Conservation (phyloP, 2,797 vertebrate species). For the Ctenochaetus hawaiiensis region DNA sequence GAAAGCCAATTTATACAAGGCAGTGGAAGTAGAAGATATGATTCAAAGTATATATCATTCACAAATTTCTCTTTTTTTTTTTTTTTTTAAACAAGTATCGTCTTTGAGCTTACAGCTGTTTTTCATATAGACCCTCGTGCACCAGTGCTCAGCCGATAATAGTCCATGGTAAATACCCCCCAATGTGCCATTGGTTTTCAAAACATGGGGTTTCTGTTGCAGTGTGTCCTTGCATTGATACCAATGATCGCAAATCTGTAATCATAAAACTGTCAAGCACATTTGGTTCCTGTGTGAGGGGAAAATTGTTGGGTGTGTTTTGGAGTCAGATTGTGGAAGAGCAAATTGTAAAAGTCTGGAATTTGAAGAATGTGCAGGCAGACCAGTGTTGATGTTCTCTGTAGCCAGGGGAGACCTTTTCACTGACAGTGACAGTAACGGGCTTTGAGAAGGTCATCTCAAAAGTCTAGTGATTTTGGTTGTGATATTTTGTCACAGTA, state of each 20-base stretch:
- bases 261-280: slow-evolving; percentile 54
- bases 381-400: slow-evolving; percentile 42
- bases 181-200: slow-evolving; percentile 36
- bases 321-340: slow-evolving; percentile 29
- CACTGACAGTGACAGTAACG: slow-evolving; percentile 59
- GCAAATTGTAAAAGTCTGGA: slow-evolving; percentile 57
- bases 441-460: slow-evolving; percentile 68
- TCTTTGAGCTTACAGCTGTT: slow-evolving; percentile 20
- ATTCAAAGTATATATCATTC: not conserved
- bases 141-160: not conserved
- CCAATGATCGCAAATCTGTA: slow-evolving; percentile 49
- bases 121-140: slow-evolving; percentile 15
- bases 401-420: slow-evolving; percentile 66
- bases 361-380: slow-evolving; percentile 68
- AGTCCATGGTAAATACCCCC: slow-evolving; percentile 8
- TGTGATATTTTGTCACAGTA: slow-evolving; percentile 40
- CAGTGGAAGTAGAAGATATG: not conserved
- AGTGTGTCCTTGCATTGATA: slow-evolving; percentile 26
- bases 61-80: not conserved
- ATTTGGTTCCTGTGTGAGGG: slow-evolving; percentile 33
- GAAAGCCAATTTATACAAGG: not conserved
- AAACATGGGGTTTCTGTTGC: slow-evolving; percentile 2
- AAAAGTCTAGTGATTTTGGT: slow-evolving; percentile 41
- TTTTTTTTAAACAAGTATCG: slow-evolving; percentile 21
- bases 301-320: slow-evolving; percentile 43